phyloP scores from a whole-genome alignment of 2,113 vertebrate species.

The Aleadryas rufinucha region DNA sequence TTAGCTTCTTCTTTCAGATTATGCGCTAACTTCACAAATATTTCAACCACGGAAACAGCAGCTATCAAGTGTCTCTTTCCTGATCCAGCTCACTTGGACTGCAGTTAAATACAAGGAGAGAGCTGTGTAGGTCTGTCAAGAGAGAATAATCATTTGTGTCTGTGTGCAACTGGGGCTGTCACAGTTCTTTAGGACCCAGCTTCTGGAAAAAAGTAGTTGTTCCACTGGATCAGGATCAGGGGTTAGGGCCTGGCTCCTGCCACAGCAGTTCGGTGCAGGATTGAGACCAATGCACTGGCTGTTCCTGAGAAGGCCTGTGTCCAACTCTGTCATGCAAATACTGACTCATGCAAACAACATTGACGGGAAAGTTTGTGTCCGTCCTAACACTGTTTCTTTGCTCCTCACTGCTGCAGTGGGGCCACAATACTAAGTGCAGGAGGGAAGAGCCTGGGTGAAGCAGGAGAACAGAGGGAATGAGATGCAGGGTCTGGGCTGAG shows the following conservation, averaged over 20 bases:
- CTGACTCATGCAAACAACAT: background rate
- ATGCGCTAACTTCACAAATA: constrained; percentile 88
- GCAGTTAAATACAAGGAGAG: constrained; percentile 69
- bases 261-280: background rate
- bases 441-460: background rate
- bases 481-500: background rate
- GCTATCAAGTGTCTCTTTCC: constrained; percentile 80
- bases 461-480: background rate
- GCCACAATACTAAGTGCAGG: background rate
- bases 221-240: background rate
- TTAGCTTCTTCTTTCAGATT: constrained; percentile 88
- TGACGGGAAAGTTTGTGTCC: background rate
- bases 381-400: background rate
- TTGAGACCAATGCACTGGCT: background rate
- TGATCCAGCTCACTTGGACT: constrained; percentile 69
- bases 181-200: background rate
- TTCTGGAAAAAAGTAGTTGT: background rate
- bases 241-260: background rate
- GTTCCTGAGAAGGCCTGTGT: background rate
- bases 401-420: background rate
- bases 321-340: background rate
- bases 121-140: constrained; percentile 71
- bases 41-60: constrained; percentile 81
- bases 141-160: constrained; percentile 75
- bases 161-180: background rate